A percentile compares a stretch with the other conserved stretches of the same genome.
phyloP scores from a whole-genome alignment of 2,797 vertebrate species.

The Anomalospiza imberbis region DNA sequence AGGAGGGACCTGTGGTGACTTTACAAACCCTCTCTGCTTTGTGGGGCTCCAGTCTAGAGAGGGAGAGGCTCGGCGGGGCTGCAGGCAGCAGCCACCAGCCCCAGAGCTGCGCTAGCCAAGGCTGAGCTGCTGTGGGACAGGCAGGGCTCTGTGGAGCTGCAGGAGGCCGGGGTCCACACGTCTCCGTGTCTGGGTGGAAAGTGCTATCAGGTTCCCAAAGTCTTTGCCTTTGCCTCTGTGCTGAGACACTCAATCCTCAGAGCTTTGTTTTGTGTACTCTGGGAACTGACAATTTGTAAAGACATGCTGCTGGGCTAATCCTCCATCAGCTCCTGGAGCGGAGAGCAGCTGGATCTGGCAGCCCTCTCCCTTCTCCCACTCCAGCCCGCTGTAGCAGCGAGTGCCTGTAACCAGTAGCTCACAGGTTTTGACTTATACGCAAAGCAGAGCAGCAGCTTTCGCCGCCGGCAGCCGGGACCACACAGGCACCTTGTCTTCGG shows the following conservation, averaged over 20 bases:
- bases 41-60: neutral
- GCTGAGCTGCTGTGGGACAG: neutral
- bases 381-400: neutral
- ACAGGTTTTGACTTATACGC: neutral
- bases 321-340: slow-evolving; percentile 17
- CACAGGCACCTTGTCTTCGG: neutral
- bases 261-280: slow-evolving; percentile 20
- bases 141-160: neutral
- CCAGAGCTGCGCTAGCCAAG: fast-evolving
- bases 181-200: neutral
- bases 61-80: neutral
- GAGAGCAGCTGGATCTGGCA: slow-evolving; percentile 44
- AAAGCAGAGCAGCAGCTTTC: slow-evolving; percentile 22
- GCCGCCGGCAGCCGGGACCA: neutral
- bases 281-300: slow-evolving; percentile 28
- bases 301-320: slow-evolving; percentile 37
- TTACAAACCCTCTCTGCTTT: neutral
- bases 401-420: neutral
- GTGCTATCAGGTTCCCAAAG: neutral
- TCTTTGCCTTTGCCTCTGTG: neutral
- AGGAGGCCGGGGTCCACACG: neutral
- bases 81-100: neutral
- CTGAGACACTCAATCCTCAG: neutral
- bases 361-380: slow-evolving; percentile 15
- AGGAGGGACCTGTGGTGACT: neutral